Base-by-base conservation (phyloP, 92 coral and sea anemone species). In the Epizoanthus scotinus region DNA sequence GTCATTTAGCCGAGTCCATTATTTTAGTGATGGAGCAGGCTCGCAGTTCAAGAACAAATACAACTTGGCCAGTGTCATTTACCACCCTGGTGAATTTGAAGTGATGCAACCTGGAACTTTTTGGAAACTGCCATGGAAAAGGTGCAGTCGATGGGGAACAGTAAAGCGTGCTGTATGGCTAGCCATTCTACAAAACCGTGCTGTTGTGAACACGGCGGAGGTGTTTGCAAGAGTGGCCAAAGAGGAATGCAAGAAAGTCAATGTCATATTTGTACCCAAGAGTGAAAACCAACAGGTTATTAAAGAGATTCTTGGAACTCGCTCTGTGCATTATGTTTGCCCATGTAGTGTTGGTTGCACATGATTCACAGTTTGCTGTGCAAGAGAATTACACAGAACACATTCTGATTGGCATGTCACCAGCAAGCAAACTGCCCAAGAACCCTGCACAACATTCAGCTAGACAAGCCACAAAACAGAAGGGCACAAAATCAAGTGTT, bases 141-240 rank as follows among this genome's bases (percentile, higher is more conserved):
- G n/a, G n/a, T n/a, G n/a, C n/a, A n/a, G n/a, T n/a, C n/a, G n/a
- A n/a, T n/a, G n/a, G n/a, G n/a, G n/a, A n/a, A n/a, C n/a, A n/a
- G n/a, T n/a, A n/a, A n/a, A n/a, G n/a, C n/a, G n/a, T n/a, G n/a
- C n/a, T n/a, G n/a, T n/a, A n/a, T n/a, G n/a, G n/a, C n/a, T n/a
- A n/a, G n/a, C n/a, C n/a, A n/a, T n/a, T n/a, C n/a, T n/a, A 12
- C 78, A 84, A 62, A 67, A 67, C 17, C 44, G 72, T 67, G 89
- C 67, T 49, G 84, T 85, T 50, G 42, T 84, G 12, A 75, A 75
- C 68, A 84, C 40, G 22, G 87, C 83, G 3, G 74, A 75, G 24
- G 29, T 20, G n/a, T 21, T 67, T 34, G 52, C 73, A 19, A 67
- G 56, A 67, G 56, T 67, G 56, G 73, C 73, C 20, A 25, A 40